phyloP scores from a whole-genome alignment of 2,797 vertebrate species.

The Gastrophryne carolinensis region DNA sequence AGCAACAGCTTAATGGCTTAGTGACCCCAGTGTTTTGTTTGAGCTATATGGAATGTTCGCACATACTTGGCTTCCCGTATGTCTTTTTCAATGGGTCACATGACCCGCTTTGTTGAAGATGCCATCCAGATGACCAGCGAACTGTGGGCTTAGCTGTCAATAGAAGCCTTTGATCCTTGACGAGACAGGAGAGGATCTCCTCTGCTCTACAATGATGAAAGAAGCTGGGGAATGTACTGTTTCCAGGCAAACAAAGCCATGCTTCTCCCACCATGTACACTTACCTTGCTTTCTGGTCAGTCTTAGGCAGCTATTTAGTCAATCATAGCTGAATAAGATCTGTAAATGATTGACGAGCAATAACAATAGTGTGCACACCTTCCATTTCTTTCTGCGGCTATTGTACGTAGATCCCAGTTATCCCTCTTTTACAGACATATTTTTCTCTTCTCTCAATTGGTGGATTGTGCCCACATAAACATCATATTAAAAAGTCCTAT shows the following conservation, averaged over 20 bases:
- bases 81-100: constrained; percentile 8
- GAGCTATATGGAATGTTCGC: background rate
- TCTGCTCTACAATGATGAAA: constrained; percentile 15
- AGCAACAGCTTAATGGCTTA: background rate
- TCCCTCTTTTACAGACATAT: too few species aligned
- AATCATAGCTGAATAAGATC: too few species aligned
- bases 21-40: background rate
- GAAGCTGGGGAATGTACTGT: background rate
- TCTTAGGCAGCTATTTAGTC: too few species aligned
- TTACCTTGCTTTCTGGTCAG: too few species aligned
- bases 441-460: too few species aligned
- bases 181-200: constrained; percentile 2
- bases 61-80: background rate
- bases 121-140: constrained; percentile 34
- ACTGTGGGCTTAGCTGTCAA: constrained; percentile 30
- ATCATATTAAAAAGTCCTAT: too few species aligned
- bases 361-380: too few species aligned
- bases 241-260: constrained; percentile 2
- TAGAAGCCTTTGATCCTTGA: constrained; percentile 36
- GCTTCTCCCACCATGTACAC: background rate
- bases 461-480: too few species aligned
- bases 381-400: too few species aligned
- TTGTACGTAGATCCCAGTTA: too few species aligned
- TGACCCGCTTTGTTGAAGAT: constrained; percentile 37
- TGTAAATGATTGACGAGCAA: too few species aligned